These are phyloP conservation scores for Automeris io DNA, from an alignment of 2,888 invertebrate species.

Conservation along the genomic window DNA sequence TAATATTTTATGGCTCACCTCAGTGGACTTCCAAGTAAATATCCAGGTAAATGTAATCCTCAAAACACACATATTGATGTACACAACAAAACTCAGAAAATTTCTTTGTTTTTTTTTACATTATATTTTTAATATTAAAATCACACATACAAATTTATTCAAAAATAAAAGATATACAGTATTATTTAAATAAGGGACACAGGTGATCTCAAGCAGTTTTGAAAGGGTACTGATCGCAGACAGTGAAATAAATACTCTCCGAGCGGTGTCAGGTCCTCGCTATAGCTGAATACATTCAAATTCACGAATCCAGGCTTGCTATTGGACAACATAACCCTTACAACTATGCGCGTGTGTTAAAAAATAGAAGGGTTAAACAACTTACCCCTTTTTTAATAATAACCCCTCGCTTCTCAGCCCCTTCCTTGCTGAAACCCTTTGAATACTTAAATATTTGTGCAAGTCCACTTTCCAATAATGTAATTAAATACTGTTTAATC, in stretches of 20 bases:
- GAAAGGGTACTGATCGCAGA: slow-evolving; percentile 43
- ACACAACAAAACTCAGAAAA: no score
- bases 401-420: slow-evolving; percentile 36
- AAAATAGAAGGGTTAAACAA: slow-evolving; percentile 69
- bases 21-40: no score
- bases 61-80: no score
- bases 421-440: slow-evolving; percentile 12
- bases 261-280: slow-evolving; percentile 28
- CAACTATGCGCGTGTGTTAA: slow-evolving; percentile 73
- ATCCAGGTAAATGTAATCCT: no score
- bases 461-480: background rate
- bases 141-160: no score
- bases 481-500: no score
- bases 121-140: no score
- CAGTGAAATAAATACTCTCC: slow-evolving; percentile 32
- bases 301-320: slow-evolving; percentile 47
- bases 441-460: background rate
- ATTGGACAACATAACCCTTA: slow-evolving; percentile 62
- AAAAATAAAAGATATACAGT: slow-evolving; percentile 2
- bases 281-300: slow-evolving; percentile 59
- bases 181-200: slow-evolving; percentile 30
- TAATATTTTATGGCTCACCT: no score
- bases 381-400: slow-evolving; percentile 57
- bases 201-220: slow-evolving; percentile 36
- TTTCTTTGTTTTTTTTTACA: no score